Conservation (phyloP, 2,888 invertebrate genomes). For the Aethes cnicana region DNA sequence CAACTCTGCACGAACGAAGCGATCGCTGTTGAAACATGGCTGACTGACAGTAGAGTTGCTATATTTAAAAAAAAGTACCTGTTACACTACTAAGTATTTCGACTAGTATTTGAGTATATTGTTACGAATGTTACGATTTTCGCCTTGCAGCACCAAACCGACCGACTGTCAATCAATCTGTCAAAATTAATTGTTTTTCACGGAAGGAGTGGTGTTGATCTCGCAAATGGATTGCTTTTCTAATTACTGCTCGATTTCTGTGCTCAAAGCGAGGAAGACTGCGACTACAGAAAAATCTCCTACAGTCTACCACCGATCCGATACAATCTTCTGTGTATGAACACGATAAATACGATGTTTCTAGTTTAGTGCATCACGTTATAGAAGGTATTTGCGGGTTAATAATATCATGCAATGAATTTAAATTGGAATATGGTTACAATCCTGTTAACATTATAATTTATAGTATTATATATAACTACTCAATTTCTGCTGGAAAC, state of each 20-base stretch:
- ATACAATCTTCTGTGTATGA: conserved; percentile 10
- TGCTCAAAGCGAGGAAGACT: conserved; percentile 14
- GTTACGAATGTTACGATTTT: background rate
- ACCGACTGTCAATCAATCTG: too few relatives aligned
- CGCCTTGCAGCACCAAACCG: conserved; percentile 8
- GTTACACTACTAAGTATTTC: conserved; percentile 21
- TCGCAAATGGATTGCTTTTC: conserved; percentile 29
- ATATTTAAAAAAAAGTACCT: conserved; percentile 10
- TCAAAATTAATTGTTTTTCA: conserved; percentile 25
- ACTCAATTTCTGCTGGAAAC: background rate
- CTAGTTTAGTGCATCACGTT: conserved; percentile 6
- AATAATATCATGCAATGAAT: conserved; percentile 21
- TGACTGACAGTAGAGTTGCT: conserved; percentile 17
- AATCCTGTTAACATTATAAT: conserved; percentile 4
- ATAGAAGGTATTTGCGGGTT: conserved; percentile 29
- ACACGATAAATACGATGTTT: conserved; percentile 2
- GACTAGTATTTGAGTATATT: background rate
- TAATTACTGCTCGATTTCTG: conserved; percentile 20
- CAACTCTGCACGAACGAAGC: conserved; percentile 20
- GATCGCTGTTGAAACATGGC: conserved; percentile 8
- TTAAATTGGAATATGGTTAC: conserved; percentile 11
- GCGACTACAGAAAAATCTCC: background rate
- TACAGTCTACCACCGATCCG: conserved; percentile 1
- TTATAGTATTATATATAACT: conserved; percentile 1
- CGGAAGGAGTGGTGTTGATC: conserved; percentile 27